Base-by-base conservation (phyloP, 1,140 invertebrate genomes). In the Ctenoplectra terminalis region DNA sequence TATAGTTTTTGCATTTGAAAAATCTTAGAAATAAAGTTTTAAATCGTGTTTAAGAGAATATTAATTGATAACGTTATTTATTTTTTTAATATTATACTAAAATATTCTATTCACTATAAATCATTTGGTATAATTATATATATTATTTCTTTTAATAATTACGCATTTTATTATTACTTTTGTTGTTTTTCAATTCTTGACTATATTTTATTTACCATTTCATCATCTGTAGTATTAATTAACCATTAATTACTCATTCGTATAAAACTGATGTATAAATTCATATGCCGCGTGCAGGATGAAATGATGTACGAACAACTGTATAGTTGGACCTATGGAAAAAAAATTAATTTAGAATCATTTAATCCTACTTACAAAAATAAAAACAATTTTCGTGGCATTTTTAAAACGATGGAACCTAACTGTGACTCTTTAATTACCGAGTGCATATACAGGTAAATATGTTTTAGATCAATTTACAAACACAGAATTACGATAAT, bases 281-380 rank as follows among this genome's bases (percentile, higher is more conserved):
- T 52, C 20, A 1, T 52, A 52, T 52, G 7, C 5, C 20, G 1
- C 31, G 23, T 43, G 23, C 13, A 81, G 79, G 6, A 48, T 11
- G 79, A 81, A 17, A 66, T 48, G 17, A 3, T 67, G 1, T 48
- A 81, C 20, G 79, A 74, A 56, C 6, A 26, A 48, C 56, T 89
- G 15, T 90, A 90, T 58, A 71, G 83, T n/a, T 90, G 89, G 88
- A 66, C 56, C 34, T 85, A 74, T 64, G 29, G 48, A 29, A 34
- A 70, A 34, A 23, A 17, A 26, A 34, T 82, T 2, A 43, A 84
- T 52, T n/a, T 52, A 1, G 3, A 37, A 31, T 8, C 2, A 4
- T 63, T 29, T 3, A 5, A 56, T 7, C 0, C 29, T 6, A 1
- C 2, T 20, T 75, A 48, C 56, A 1, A 40, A n/a, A n/a, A 48